These are phyloP conservation scores for Otis tarda DNA, from an alignment of 2,113 vertebrate species.

Conservation along the genomic window DNA sequence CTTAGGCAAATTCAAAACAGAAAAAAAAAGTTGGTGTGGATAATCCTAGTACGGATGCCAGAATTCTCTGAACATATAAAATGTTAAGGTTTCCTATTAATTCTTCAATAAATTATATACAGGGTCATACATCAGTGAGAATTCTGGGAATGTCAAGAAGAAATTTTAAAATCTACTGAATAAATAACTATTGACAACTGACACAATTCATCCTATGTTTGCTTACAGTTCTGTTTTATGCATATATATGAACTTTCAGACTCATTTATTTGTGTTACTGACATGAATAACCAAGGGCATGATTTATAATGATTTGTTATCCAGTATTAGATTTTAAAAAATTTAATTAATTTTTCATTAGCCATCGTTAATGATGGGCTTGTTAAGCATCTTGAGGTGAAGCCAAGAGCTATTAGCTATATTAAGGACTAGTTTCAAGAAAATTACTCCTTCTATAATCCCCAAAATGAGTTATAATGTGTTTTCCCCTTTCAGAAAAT, in stretches of 20 bases:
- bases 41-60: neutral
- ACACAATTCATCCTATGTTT: neutral
- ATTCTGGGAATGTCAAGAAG: neutral
- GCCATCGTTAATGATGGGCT: slow-evolving; percentile 31
- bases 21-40: neutral
- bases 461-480: neutral
- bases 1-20: slow-evolving; percentile 28
- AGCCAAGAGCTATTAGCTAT: slow-evolving; percentile 36
- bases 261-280: neutral
- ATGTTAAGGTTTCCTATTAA: neutral
- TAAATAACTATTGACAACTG: neutral
- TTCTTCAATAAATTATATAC: neutral
- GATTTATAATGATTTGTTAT: slow-evolving; percentile 49
- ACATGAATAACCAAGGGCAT: neutral
- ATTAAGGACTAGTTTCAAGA: slow-evolving; percentile 16
- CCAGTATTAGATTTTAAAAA: slow-evolving; percentile 26
- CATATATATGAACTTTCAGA: neutral
- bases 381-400: slow-evolving; percentile 46
- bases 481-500: neutral
- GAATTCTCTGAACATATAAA: neutral
- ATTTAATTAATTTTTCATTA: slow-evolving; percentile 57
- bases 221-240: neutral
- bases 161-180: neutral
- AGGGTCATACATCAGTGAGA: neutral
- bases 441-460: neutral